phyloP scores from a whole-genome alignment of 2,113 vertebrate genomes.

The Dipodomys ordii region DNA sequence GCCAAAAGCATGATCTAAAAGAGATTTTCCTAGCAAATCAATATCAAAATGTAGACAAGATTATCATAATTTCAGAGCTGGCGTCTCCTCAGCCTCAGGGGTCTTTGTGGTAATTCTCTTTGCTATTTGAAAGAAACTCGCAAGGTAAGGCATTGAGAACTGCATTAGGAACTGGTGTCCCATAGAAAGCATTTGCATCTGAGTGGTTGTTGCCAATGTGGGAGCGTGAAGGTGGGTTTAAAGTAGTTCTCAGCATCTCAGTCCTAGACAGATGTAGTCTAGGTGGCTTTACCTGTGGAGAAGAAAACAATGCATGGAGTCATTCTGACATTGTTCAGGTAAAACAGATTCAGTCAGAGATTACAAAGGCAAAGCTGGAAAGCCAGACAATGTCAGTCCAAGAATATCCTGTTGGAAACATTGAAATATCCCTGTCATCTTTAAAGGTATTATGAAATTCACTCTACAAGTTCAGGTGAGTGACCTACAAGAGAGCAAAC shows the following conservation, averaged over 20 bases:
- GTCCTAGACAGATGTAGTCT: neutral
- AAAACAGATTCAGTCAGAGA: conserved; percentile 8
- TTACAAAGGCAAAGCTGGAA: conserved; percentile 10
- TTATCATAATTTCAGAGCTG: conserved; percentile 80
- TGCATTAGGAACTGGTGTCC: conserved; percentile 57
- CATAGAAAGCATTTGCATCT: conserved; percentile 28
- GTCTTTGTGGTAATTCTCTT: conserved; percentile 80
- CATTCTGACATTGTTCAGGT: conserved; percentile 21
- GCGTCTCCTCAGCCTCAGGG: conserved; percentile 73
- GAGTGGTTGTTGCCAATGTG: conserved; percentile 46
- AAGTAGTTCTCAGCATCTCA: neutral
- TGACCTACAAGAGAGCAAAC: neutral
- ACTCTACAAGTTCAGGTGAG: conserved; percentile 24
- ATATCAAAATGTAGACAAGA: conserved; percentile 81
- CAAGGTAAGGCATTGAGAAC: conserved; percentile 61
- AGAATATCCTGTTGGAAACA: neutral
- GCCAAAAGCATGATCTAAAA: conserved; percentile 78
- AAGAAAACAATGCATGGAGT: conserved; percentile 25
- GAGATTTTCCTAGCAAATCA: conserved; percentile 78
- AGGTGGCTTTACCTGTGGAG: neutral
- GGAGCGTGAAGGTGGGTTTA: neutral
- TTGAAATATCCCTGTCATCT: neutral
- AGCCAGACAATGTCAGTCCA: neutral
- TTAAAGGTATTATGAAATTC: conserved; percentile 45
- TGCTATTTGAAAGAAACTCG: conserved; percentile 73